Percentiles rank a stretch among this genome's conserved stretches.
Evolutionary conservation across 2,797 vertebrate genomes (phyloP).

Genomic region (Cheirogaleus major): DNA sequence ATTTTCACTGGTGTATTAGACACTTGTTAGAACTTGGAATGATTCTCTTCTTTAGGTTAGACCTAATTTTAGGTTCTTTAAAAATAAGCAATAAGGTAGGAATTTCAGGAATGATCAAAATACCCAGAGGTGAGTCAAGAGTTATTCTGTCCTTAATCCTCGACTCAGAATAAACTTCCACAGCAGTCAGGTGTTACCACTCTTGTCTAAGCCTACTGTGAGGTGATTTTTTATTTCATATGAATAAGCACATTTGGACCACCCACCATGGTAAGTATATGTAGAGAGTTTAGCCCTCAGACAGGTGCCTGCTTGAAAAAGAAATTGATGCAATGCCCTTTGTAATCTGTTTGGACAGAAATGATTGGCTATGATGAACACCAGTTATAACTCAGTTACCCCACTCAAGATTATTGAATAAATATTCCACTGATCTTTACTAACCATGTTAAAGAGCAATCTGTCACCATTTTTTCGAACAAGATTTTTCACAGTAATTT

Average conservation of each 20-base stretch:
- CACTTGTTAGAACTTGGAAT: not conserved
- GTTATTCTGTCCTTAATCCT: not conserved
- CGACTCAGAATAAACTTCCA: not conserved
- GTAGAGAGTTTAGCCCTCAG: not conserved
- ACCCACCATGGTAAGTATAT: not conserved
- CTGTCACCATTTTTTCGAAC: not conserved
- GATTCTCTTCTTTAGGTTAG: not conserved
- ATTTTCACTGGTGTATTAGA: not conserved
- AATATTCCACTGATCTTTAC: not conserved
- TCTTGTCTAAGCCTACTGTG: not conserved
- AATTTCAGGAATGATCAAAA: constrained; percentile 11
- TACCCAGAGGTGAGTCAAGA: not conserved
- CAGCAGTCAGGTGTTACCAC: not conserved
- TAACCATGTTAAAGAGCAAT: not conserved
- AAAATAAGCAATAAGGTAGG: not conserved
- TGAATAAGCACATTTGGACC: not conserved
- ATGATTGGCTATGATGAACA: not conserved
- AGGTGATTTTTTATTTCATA: not conserved
- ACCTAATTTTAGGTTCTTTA: not conserved
- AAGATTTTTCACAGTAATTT: constrained; percentile 27
- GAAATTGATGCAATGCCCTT: not conserved
- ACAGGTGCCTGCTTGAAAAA: not conserved
- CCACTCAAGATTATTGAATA: not conserved
- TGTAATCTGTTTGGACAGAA: constrained; percentile 15
- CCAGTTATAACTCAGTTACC: not conserved